These are phyloP conservation scores for Hydrozoanthus gracilis DNA, from an alignment of 92 coral and sea anemone species.

Conservation along the genomic window DNA sequence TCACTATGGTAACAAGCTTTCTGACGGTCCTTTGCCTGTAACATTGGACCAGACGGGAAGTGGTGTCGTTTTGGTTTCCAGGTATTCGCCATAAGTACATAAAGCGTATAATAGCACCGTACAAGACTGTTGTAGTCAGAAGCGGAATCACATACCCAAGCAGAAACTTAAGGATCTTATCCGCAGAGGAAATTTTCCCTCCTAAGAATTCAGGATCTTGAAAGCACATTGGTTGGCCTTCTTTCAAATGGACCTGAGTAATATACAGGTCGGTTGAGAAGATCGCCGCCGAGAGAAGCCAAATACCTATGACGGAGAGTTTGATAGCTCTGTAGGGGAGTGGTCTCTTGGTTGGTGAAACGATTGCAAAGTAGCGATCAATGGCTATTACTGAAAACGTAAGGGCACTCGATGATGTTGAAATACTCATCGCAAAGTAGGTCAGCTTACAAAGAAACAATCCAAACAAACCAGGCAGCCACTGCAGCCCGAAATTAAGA, in stretches of 20 bases:
- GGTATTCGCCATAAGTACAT: constrained; percentile 42
- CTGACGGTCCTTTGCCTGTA: constrained; percentile 27
- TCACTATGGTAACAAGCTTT: constrained; percentile 30
- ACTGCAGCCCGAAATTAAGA: background rate
- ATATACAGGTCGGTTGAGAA: constrained; percentile 24
- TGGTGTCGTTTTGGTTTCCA: constrained; percentile 14
- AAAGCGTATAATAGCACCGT: constrained; percentile 16
- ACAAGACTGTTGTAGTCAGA: constrained; percentile 4
- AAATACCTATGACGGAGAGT: background rate
- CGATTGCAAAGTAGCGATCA: constrained; percentile 35
- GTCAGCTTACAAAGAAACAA: constrained; percentile 27
- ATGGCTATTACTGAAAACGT: constrained; percentile 33
- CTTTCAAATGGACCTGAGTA: background rate
- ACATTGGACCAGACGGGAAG: constrained; percentile 10
- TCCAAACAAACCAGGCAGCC: constrained; percentile 25
- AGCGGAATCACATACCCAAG: constrained; percentile 17
- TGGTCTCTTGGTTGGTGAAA: constrained; percentile 25
- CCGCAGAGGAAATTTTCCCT: background rate
- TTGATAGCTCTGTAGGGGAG: constrained; percentile 12
- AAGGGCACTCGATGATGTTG: constrained; percentile 13
- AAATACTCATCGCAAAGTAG: constrained; percentile 12
- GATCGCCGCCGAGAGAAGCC: constrained; percentile 10
- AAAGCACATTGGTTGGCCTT: constrained; percentile 8
- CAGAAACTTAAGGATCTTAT: background rate
- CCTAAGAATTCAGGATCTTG: background rate